A percentile compares a stretch with the other conserved stretches of the same genome.
These are phyloP conservation scores for Columbina picui DNA, from an alignment of 2,113 vertebrate species.

Conservation along the genomic window DNA sequence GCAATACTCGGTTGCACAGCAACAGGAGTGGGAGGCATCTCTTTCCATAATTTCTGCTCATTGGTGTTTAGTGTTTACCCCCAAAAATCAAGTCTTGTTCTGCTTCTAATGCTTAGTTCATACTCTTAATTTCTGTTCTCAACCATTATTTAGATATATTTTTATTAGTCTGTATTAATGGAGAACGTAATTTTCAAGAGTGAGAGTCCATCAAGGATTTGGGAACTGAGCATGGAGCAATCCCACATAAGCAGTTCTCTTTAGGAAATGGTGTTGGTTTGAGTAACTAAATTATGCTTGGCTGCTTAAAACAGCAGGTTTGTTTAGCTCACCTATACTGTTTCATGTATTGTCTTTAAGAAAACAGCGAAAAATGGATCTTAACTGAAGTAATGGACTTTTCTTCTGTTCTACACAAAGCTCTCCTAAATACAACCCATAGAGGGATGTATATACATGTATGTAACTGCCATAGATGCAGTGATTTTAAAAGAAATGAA, in stretches of 20 bases:
- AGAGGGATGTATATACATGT: background rate
- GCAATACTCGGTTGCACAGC: rapidly evolving
- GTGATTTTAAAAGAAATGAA: background rate
- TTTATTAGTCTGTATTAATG: background rate
- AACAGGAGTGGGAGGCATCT: background rate
- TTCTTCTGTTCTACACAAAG: background rate
- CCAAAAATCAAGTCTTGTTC: background rate
- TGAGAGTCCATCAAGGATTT: background rate
- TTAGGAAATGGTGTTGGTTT: background rate
- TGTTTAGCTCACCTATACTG: background rate
- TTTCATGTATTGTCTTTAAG: background rate
- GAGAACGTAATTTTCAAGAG: background rate
- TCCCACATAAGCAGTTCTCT: background rate
- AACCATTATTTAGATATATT: background rate
- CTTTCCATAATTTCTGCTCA: background rate
- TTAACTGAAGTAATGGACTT: background rate
- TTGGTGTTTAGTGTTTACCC: background rate
- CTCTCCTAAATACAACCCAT: background rate
- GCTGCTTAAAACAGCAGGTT: background rate
- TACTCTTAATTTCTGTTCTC: background rate
- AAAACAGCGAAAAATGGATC: background rate
- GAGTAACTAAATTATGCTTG: background rate
- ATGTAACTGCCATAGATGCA: no score
- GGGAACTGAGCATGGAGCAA: background rate
- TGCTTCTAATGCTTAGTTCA: background rate